Base-by-base conservation (phyloP, 2,888 invertebrate species). In the Habrosyne pyritoides region DNA sequence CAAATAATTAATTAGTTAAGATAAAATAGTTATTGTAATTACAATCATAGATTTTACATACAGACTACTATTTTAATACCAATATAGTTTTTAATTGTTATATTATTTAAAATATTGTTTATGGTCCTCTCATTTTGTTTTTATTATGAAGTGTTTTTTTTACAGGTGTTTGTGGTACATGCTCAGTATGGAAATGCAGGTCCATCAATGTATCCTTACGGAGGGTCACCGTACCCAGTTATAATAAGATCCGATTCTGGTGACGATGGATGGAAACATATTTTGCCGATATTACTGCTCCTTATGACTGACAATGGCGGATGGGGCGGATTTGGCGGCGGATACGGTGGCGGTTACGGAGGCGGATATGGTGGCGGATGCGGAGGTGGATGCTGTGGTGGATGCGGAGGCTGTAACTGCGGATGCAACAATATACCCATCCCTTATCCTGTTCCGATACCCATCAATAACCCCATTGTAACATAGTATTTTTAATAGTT, bases 231-330 rank as follows among this genome's bases (percentile, higher is more conserved):
- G 0, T 75, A 67, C 53, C 83, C 83, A 4, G 73, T 86, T n/a
- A 71, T 85, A 18, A 71, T 86, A 47, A 64, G 63, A 33, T 68
- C 71, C 6, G 67, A 74, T 22, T 71, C 71, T 30, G 77, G 79
- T 18, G 77, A 83, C 14, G 76, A 81, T 22, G 73, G 77, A 6
- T 59, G 75, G 54, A 75, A 66, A 49, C 53, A 52, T 18, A 74
- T 87, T 7, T 57, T 76, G 58, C 87, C 87, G 0, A 65, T 87
- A 51, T 64, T 87, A 2, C 61, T 87, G 0, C 71, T 87, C 5
- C 53, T 87, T 7, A 59, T 85, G 10, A 69, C 70, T 57, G 80
- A 83, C 54, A 73, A 66, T 6, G 65, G 62, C 10, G 75, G 73
- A 5, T 69, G 73, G 61, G 61, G 30, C 64, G 63, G 8, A 14